Evolutionary conservation across 2,888 invertebrate genomes (phyloP).

Genomic region (Tiphia femorata): DNA sequence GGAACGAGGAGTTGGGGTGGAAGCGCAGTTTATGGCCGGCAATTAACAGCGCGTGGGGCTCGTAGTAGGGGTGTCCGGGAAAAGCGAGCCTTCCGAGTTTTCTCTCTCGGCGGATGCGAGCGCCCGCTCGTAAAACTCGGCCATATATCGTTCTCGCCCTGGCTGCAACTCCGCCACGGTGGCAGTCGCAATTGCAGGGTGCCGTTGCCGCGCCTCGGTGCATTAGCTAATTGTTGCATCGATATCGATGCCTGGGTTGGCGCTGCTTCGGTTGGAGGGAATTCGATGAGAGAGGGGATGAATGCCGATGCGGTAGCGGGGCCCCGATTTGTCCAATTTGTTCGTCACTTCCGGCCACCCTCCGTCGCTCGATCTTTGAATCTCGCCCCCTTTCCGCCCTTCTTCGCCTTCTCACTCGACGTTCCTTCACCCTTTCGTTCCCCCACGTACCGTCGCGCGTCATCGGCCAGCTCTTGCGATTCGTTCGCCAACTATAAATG

Average conservation of each 20-base stretch:
- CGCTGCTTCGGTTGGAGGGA: too few relatives aligned
- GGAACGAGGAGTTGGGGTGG: too few relatives aligned
- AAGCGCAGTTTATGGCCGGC: conserved; percentile 50
- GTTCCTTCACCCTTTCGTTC: neutral
- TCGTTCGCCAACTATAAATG: conserved; percentile 32
- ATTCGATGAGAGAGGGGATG: too few relatives aligned
- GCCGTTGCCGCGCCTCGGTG: conserved; percentile 38
- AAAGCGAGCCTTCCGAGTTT: conserved; percentile 48
- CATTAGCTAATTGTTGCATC: conserved; percentile 65
- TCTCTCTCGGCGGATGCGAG: conserved; percentile 24
- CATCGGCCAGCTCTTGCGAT: conserved; percentile 11
- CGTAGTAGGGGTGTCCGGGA: conserved; percentile 27
- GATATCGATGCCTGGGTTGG: conserved; percentile 34
- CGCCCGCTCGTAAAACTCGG: conserved; percentile 46
- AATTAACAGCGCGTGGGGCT: conserved; percentile 52
- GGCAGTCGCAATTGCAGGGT: neutral
- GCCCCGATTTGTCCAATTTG: conserved; percentile 49
- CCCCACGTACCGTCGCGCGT: neutral
- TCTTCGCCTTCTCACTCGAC: neutral
- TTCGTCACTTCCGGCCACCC: conserved; percentile 34
- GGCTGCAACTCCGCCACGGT: neutral
- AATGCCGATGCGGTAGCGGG: too few relatives aligned
- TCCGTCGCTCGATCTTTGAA: conserved; percentile 24
- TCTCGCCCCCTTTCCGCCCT: neutral
- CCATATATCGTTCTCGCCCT: conserved; percentile 11